phyloP scores from a whole-genome alignment of 2,888 invertebrate genomes.

The Nephrotoma guestfalica region DNA sequence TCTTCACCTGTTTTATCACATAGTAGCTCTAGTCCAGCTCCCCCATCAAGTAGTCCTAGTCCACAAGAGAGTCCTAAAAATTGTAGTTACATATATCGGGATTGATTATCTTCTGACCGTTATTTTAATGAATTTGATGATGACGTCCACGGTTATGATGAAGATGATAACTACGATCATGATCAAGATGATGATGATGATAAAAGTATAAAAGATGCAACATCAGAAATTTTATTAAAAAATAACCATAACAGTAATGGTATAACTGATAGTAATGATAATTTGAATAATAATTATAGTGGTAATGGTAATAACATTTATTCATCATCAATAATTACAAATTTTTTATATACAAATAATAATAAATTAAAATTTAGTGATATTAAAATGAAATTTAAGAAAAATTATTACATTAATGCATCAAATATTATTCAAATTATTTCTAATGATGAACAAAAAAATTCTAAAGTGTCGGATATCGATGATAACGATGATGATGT shows the following conservation, averaged over 20 bases:
- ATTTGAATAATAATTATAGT: background rate
- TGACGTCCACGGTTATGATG: background rate
- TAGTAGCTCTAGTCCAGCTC: conserved; percentile 35
- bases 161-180: background rate
- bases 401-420: background rate
- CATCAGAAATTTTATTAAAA: conserved; percentile 1
- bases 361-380: conserved; percentile 1
- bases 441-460: background rate
- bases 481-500: background rate
- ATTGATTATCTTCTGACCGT: conserved; percentile 26
- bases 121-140: background rate
- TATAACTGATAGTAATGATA: background rate
- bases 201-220: background rate
- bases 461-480: background rate
- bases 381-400: background rate
- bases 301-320: background rate
- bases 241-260: background rate
- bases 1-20: conserved; percentile 35
- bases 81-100: conserved; percentile 35
- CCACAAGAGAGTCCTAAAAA: conserved; percentile 36
- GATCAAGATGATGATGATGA: background rate
- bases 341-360: background rate
- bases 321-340: conserved; percentile 1
- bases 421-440: background rate
- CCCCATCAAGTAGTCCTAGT: conserved; percentile 34